A percentile compares a stretch with the other conserved stretches of the same genome.
phyloP scores from a whole-genome alignment of 2,113 vertebrate species.

The Toxotes chatareus region DNA sequence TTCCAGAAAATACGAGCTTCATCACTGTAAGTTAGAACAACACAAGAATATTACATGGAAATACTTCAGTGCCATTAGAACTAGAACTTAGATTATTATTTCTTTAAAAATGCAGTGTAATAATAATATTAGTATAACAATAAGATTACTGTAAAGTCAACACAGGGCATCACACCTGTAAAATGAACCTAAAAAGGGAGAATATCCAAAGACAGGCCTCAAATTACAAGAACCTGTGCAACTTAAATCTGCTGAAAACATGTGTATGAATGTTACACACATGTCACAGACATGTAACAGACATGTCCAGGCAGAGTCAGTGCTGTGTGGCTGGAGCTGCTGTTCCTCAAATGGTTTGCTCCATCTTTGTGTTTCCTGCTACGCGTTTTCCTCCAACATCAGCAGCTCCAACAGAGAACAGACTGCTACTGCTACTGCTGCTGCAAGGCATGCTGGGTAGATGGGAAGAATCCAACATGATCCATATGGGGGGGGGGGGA shows the following conservation, averaged over 20 bases:
- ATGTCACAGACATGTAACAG: too few species aligned
- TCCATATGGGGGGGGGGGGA: not conserved
- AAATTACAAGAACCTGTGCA: too few species aligned
- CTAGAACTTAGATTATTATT: too few species aligned
- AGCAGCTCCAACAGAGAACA: slow-evolving; percentile 46
- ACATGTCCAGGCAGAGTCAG: too few species aligned
- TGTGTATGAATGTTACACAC: not conserved
- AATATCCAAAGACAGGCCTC: not conserved
- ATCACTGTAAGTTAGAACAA: too few species aligned
- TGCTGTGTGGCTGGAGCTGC: not conserved
- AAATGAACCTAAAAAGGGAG: not conserved
- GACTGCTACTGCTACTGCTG: slow-evolving; percentile 20
- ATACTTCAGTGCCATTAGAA: too few species aligned
- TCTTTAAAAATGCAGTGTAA: not conserved
- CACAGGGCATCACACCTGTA: not conserved
- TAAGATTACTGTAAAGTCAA: not conserved
- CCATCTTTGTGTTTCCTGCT: slow-evolving; percentile 47
- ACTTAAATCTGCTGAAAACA: too few species aligned
- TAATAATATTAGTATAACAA: not conserved
- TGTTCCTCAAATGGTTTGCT: slow-evolving; percentile 44
- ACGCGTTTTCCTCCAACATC: slow-evolving; percentile 79
- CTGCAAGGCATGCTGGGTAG: slow-evolving; percentile 72
- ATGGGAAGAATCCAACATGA: slow-evolving; percentile 20
- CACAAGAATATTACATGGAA: too few species aligned
- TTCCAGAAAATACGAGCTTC: not conserved